Percentiles rank a stretch among this genome's conserved stretches.
Evolutionary conservation across 2,888 invertebrate genomes (phyloP).

Genomic region (Tanypteryx hageni): DNA sequence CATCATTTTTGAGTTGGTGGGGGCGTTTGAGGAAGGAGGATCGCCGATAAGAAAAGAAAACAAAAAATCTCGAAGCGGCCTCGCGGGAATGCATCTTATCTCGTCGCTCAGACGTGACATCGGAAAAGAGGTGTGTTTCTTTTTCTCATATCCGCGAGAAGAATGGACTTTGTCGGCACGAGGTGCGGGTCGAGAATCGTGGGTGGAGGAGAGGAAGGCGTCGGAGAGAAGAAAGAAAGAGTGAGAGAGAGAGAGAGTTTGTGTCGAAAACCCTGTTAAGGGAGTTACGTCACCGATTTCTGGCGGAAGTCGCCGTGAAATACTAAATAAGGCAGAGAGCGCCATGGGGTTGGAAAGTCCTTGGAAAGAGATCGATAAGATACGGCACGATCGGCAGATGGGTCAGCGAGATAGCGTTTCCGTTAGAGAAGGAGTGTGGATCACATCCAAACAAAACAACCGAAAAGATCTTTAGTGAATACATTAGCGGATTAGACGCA

Average conservation of each 20-base stretch:
- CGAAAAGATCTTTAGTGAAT: background rate
- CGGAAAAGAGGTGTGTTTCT: background rate
- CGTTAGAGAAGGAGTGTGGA: slow-evolving; percentile 9
- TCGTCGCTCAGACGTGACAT: background rate
- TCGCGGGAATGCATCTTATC: background rate
- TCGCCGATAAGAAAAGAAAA: background rate
- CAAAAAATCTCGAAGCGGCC: background rate
- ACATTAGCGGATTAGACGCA: background rate
- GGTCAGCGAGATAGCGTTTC: slow-evolving; percentile 11
- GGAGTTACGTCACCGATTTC: slow-evolving; percentile 33
- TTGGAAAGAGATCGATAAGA: slow-evolving; percentile 24
- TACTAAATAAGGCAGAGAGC: slow-evolving; percentile 50
- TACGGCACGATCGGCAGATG: background rate
- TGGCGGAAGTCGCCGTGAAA: slow-evolving; percentile 41
- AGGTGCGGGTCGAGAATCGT: background rate
- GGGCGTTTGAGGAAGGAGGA: too few relatives aligned
- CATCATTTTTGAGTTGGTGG: too few relatives aligned
- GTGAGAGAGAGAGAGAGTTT: background rate
- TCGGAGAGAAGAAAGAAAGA: background rate
- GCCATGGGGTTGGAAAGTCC: slow-evolving; percentile 18
- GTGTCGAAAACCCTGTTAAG: background rate
- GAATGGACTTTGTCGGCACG: background rate
- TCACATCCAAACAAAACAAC: background rate
- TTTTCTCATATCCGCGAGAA: background rate
- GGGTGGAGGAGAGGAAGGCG: background rate